A percentile compares a stretch with the other conserved stretches of the same genome.
phyloP scores from a whole-genome alignment of 2,888 invertebrate genomes.

The Lycaena phlaeas region DNA sequence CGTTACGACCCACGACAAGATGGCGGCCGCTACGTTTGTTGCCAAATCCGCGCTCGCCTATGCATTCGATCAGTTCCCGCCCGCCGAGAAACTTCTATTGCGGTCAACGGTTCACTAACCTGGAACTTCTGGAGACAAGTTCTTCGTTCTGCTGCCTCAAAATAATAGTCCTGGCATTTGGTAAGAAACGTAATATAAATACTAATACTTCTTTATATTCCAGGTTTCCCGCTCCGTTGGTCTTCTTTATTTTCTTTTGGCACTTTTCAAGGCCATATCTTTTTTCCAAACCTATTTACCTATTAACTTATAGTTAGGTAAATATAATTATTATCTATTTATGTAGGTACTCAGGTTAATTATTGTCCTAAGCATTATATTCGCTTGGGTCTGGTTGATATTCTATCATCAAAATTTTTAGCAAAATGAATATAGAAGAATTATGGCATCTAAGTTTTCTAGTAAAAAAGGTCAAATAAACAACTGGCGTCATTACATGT shows the following conservation, averaged over 20 bases:
- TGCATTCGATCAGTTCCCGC: constrained; percentile 33
- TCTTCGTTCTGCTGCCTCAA: background rate
- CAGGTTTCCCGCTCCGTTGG: background rate
- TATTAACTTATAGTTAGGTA: too few relatives aligned
- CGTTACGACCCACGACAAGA: constrained; percentile 41
- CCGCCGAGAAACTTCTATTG: constrained; percentile 31
- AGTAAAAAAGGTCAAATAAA: too few relatives aligned
- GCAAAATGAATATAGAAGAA: too few relatives aligned
- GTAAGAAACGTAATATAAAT: constrained; percentile 13
- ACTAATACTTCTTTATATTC: background rate
- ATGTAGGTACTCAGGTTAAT: background rate
- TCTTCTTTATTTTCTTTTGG: background rate
- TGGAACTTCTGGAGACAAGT: constrained; percentile 14
- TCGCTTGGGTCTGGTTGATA: too few relatives aligned
- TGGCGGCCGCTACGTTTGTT: constrained; percentile 37
- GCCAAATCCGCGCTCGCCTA: constrained; percentile 22
- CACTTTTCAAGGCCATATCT: background rate
- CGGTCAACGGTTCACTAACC: constrained; percentile 22
- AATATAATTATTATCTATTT: background rate
- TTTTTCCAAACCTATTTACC: too few relatives aligned
- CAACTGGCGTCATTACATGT: too few relatives aligned
- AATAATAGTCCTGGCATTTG: constrained; percentile 15
- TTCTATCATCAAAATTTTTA: too few relatives aligned
- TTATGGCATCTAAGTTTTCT: too few relatives aligned
- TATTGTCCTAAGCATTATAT: too few relatives aligned